Evolutionary conservation across 2,888 invertebrate species (phyloP).

Genomic region (Teinopalpus imperialis): DNA sequence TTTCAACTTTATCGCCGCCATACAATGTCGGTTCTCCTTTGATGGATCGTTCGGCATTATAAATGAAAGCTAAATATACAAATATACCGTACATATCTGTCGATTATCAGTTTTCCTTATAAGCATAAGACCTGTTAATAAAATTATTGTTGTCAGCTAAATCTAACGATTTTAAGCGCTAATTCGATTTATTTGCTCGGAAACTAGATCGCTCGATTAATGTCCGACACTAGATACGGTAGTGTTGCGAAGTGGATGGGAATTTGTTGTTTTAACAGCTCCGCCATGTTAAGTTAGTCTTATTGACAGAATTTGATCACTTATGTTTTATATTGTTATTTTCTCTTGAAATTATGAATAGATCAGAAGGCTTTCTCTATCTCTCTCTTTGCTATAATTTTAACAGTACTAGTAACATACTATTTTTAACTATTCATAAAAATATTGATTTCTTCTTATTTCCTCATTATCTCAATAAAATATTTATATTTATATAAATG

Average conservation of each 20-base stretch:
- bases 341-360: too few species aligned
- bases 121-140: constrained; percentile 30
- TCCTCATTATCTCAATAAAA: too few species aligned
- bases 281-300: constrained; percentile 24
- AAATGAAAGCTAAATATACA: constrained; percentile 1
- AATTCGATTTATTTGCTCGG: constrained; percentile 44
- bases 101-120: constrained; percentile 33
- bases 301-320: constrained; percentile 13
- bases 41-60: neutral
- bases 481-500: too few species aligned
- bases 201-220: constrained; percentile 40
- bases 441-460: too few species aligned
- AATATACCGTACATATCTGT: constrained; percentile 13
- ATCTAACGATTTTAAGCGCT: constrained; percentile 32
- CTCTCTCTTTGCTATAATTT: too few species aligned
- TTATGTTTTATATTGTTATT: constrained; percentile 12
- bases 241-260: constrained; percentile 28
- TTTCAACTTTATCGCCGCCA: neutral
- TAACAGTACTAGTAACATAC: too few species aligned
- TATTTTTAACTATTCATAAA: too few species aligned
- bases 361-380: too few species aligned
- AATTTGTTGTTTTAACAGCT: constrained; percentile 29
- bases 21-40: neutral
- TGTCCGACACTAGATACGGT: constrained; percentile 33
- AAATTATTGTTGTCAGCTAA: constrained; percentile 30